Conservation (phyloP, 2,797 vertebrate genomes). For the Gallinago nigripennis region DNA sequence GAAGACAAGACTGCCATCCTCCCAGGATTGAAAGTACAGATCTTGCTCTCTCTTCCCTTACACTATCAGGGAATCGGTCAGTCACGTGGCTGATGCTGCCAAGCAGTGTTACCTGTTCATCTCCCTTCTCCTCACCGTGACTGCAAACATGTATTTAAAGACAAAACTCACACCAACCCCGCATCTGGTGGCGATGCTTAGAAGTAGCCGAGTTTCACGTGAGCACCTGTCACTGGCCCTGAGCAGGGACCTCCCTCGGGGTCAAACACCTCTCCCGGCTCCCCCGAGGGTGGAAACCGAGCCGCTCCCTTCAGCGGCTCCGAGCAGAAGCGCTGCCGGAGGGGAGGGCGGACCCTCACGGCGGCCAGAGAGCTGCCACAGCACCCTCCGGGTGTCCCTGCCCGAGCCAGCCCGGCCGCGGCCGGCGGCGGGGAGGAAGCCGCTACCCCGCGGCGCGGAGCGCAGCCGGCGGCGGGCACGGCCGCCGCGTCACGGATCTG, state of each 20-base stretch:
- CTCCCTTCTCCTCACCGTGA: background rate
- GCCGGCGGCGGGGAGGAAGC: background rate
- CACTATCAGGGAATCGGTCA: background rate
- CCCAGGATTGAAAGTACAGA: rapidly evolving
- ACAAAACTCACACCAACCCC: background rate
- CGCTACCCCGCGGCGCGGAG: background rate
- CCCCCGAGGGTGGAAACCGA: background rate
- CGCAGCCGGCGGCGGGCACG: background rate
- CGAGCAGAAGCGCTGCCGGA: rapidly evolving
- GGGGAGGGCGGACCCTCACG: background rate
- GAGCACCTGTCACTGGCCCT: background rate
- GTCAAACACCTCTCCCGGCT: background rate
- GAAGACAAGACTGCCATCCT: background rate
- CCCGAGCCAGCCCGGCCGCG: background rate
- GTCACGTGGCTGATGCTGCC: background rate
- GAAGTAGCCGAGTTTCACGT: background rate
- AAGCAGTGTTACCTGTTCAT: background rate
- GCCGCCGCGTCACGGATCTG: conserved; percentile 67
- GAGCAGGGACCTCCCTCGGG: background rate
- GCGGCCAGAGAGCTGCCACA: background rate
- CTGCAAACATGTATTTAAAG: background rate
- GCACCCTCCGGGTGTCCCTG: background rate
- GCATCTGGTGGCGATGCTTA: background rate
- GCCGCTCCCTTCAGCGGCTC: rapidly evolving
- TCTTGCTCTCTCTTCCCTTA: background rate